Evolutionary conservation across 1,140 invertebrate genomes (phyloP).

Genomic region (Drosophila sproati): DNA sequence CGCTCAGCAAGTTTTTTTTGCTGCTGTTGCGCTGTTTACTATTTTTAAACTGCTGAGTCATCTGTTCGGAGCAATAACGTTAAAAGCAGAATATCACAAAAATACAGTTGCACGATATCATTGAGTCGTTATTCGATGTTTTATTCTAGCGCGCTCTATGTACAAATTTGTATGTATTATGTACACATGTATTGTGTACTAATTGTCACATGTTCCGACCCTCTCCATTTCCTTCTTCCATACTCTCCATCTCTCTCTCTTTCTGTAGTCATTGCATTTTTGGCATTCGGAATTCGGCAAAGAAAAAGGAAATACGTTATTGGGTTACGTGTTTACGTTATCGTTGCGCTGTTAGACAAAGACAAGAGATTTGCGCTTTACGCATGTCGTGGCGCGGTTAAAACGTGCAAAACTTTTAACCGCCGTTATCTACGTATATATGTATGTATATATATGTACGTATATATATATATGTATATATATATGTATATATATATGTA

Average conservation of each 20-base stretch:
- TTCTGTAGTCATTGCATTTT: constrained; percentile 23
- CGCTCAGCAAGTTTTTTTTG: constrained; percentile 70
- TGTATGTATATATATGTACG: constrained; percentile 11
- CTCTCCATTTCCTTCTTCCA: not conserved
- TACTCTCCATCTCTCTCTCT: not conserved
- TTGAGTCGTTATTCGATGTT: constrained; percentile 29
- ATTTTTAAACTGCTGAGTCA: constrained; percentile 85
- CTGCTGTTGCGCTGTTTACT: constrained; percentile 75
- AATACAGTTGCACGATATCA: constrained; percentile 49
- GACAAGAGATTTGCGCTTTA: constrained; percentile 6
- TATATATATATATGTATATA: too few relatives aligned
- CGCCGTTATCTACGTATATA: too few relatives aligned
- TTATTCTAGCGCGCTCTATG: constrained; percentile 36
- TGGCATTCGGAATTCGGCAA: constrained; percentile 19
- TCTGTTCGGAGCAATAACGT: constrained; percentile 77
- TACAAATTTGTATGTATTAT: constrained; percentile 20
- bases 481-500: too few relatives aligned
- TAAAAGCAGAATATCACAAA: constrained; percentile 55
- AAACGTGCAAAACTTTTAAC: constrained; percentile 58
- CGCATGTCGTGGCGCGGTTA: not conserved
- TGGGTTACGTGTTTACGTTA: constrained; percentile 53
- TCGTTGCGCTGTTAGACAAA: constrained; percentile 37
- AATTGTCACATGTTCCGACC: constrained; percentile 6
- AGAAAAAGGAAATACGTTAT: constrained; percentile 22
- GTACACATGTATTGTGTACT: constrained; percentile 5